Conservation (phyloP, 2,888 invertebrate species). For the Noctua janthina region DNA sequence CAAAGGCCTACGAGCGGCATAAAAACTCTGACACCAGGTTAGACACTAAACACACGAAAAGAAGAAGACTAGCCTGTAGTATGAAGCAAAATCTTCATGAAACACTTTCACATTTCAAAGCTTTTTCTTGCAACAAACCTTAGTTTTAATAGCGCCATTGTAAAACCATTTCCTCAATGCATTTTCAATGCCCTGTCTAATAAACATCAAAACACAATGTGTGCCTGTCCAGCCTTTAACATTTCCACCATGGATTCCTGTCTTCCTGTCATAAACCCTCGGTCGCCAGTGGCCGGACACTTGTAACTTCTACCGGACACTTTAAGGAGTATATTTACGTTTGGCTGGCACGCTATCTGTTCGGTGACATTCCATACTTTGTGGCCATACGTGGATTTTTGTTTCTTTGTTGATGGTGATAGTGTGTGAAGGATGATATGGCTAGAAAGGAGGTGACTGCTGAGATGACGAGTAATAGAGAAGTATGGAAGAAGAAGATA, state of each 20-base stretch:
- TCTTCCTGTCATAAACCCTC: constrained; percentile 61
- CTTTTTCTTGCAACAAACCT: background rate
- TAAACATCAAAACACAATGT: constrained; percentile 53
- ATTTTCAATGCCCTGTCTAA: constrained; percentile 28
- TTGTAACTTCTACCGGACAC: constrained; percentile 60
- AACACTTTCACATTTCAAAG: background rate
- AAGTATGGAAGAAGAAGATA: too few relatives aligned
- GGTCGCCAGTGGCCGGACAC: constrained; percentile 29
- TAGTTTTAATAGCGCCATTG: background rate
- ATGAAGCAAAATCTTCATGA: background rate
- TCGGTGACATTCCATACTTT: constrained; percentile 43
- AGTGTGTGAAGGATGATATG: too few relatives aligned
- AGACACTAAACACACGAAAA: background rate
- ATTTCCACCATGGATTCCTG: constrained; percentile 54
- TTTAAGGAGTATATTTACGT: constrained; percentile 53
- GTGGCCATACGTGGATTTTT: constrained; percentile 17
- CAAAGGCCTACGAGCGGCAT: background rate
- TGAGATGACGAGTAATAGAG: too few relatives aligned
- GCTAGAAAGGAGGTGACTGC: too few relatives aligned
- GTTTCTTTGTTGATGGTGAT: constrained; percentile 6
- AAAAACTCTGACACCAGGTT: background rate
- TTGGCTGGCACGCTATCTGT: constrained; percentile 56
- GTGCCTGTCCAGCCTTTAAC: constrained; percentile 44
- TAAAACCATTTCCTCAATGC: constrained; percentile 19
- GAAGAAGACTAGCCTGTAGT: background rate